A percentile compares a stretch with the other conserved stretches of the same genome.
Conservation (phyloP, 2,797 vertebrate genomes). For the Champsocephalus esox region DNA sequence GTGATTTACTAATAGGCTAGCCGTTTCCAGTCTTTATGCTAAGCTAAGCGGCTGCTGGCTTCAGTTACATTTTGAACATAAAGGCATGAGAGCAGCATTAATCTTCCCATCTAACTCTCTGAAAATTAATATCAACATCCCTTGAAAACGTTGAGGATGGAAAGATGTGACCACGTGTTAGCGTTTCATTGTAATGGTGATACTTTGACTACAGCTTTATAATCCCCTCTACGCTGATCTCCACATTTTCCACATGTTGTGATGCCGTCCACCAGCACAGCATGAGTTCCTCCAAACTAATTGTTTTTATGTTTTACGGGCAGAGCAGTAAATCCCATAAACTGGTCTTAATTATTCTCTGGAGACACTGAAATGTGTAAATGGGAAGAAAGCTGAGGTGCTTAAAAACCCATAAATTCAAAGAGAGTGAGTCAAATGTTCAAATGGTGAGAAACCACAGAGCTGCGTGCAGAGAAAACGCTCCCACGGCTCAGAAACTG, state of each 20-base stretch:
- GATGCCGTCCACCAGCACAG: slow-evolving; percentile 25
- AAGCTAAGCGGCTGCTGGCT: not conserved
- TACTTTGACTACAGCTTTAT: slow-evolving; percentile 26
- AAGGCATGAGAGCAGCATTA: not conserved
- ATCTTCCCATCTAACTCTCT: not conserved
- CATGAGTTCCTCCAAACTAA: slow-evolving; percentile 25
- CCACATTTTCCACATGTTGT: not conserved
- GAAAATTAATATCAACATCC: not conserved
- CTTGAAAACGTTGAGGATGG: not conserved
- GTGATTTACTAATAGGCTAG: not conserved
- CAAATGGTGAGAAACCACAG: not conserved
- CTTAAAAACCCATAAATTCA: slow-evolving; percentile 44
- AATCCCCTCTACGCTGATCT: slow-evolving; percentile 30
- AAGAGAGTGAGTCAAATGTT: slow-evolving; percentile 26
- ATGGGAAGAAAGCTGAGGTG: slow-evolving; percentile 32
- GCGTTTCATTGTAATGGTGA: slow-evolving; percentile 5
- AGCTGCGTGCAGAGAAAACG: slow-evolving; percentile 25
- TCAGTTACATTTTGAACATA: not conserved
- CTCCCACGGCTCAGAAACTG: slow-evolving; percentile 33
- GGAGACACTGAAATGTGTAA: slow-evolving; percentile 26
- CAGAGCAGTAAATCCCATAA: slow-evolving; percentile 28
- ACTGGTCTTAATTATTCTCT: slow-evolving; percentile 43
- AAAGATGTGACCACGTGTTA: not conserved
- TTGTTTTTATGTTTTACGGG: not conserved
- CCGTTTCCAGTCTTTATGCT: not conserved